A percentile compares a stretch with the other conserved stretches of the same genome.
phyloP scores from a whole-genome alignment of 2,113 vertebrate species.

The Bagarius yarrelli region DNA sequence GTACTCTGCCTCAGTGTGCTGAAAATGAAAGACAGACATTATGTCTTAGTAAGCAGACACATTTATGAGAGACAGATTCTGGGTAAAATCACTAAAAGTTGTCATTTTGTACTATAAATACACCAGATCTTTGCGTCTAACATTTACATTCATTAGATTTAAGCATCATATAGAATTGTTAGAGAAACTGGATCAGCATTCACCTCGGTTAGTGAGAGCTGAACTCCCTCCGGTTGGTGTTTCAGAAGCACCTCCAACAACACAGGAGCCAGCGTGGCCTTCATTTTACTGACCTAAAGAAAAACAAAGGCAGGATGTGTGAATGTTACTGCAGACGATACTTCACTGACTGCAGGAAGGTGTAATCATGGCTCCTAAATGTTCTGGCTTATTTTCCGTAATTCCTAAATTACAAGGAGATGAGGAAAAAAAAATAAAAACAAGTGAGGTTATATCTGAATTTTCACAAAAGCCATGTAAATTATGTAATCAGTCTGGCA shows the following conservation, averaged over 20 bases:
- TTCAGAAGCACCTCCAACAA: conserved; percentile 83
- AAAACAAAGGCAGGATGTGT: neutral
- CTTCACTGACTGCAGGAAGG: neutral
- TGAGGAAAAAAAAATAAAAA: neutral
- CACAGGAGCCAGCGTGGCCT: conserved; percentile 72
- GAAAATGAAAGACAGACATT: conserved; percentile 21
- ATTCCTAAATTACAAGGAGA: neutral
- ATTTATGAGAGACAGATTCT: neutral
- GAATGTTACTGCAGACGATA: neutral
- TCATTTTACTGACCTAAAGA: conserved; percentile 77
- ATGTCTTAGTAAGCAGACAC: neutral
- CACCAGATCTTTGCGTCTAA: neutral
- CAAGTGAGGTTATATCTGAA: neutral
- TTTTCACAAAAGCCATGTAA: neutral
- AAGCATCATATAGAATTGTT: neutral
- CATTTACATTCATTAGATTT: neutral
- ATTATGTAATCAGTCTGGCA: neutral
- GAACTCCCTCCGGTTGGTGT: conserved; percentile 88
- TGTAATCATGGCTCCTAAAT: neutral
- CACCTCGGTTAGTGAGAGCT: conserved; percentile 81
- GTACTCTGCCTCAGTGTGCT: conserved; percentile 85
- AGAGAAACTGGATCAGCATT: neutral
- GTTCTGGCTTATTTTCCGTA: neutral
- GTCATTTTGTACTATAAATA: neutral
- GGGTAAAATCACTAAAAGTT: neutral